Percentiles rank a stretch among this genome's conserved stretches.
Evolutionary conservation across 2,888 invertebrate species (phyloP).

Genomic region (Rotaria magnacalcarata): DNA sequence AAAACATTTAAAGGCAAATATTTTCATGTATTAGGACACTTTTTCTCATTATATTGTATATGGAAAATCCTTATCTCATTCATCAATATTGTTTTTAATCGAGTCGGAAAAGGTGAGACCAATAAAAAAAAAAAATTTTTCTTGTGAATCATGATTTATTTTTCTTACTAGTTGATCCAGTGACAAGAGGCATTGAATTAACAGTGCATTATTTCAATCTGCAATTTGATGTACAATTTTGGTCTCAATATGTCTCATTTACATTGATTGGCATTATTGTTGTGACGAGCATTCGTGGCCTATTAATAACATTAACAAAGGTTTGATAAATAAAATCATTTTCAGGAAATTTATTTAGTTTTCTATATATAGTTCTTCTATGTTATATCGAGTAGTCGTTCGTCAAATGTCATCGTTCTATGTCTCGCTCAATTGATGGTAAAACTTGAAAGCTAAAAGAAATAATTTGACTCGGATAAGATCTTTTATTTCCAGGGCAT

Average conservation of each 20-base stretch:
- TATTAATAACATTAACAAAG: conserved; percentile 91
- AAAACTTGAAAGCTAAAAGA: conserved; percentile 49
- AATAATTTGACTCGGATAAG: background rate
- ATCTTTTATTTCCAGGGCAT: conserved; percentile 69
- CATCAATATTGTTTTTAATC: conserved; percentile 84
- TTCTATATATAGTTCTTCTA: conserved; percentile 82
- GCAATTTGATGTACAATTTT: conserved; percentile 82
- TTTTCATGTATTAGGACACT: conserved; percentile 94
- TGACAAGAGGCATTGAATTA: conserved; percentile 89
- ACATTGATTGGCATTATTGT: conserved; percentile 93
- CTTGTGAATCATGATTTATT: background rate
- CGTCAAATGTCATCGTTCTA: conserved; percentile 92
- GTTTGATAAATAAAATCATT: conserved; percentile 61
- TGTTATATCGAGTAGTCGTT: conserved; percentile 95
- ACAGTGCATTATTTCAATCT: conserved; percentile 92
- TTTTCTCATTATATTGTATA: conserved; percentile 92
- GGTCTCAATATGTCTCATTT: conserved; percentile 95
- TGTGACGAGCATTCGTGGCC: conserved; percentile 88
- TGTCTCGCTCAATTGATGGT: conserved; percentile 95
- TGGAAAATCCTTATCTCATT: conserved; percentile 93
- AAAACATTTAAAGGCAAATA: conserved; percentile 93
- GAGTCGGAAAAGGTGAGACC: conserved; percentile 76
- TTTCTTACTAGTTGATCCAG: conserved; percentile 93
- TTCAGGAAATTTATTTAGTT: background rate
- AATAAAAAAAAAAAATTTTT: background rate